Base-by-base conservation (phyloP, 2,797 vertebrate genomes). In the Aulostomus chinensis region DNA sequence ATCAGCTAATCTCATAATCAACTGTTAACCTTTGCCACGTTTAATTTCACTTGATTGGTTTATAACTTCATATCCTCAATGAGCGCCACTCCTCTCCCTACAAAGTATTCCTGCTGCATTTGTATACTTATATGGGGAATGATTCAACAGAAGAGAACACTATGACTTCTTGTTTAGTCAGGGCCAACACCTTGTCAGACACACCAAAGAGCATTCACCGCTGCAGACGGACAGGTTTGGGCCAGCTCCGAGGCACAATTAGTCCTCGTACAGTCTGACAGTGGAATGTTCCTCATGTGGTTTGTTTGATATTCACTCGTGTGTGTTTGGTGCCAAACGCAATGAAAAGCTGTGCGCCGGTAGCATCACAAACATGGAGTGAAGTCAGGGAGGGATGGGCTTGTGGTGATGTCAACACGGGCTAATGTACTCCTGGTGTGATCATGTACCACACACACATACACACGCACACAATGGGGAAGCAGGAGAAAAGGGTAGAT, bases 391-490 rank as follows among this genome's bases (percentile, higher is more conserved):
- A 53, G 51, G 20, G 36, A 55, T 9, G 7, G n/a, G 18, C 18
- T n/a, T 46, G 59, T 74, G 63, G 60, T 54, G 16, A 28, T 56
- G 73, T 72, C 60, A 73, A 69, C 76, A 74, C 16, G 7, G 13
- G 1, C 4, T 0, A 11, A 22, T 31, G 36, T 40, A 4, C 15
- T 28, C 8, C 21, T 14, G 41, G 42, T 57, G 37, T 17, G 21
- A 61, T 35, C 64, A 38, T 32, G 9, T 1, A 69, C 0, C 20
- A 7, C 53, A 49, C 57, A 38, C 32, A 33, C 22, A 42, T n/a
- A n/a, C n/a, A n/a, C n/a, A n/a, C n/a, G n/a, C 35, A 49, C 40
- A 50, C 47, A 61, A 34, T 46, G 39, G 20, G 34, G 32, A 36
- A 31, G 45, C 15, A 10, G 3, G 2, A 45, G 30, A 16, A 39